Base-by-base conservation (phyloP, 1,140 invertebrate species). In the Macrocentrus cingulum region DNA sequence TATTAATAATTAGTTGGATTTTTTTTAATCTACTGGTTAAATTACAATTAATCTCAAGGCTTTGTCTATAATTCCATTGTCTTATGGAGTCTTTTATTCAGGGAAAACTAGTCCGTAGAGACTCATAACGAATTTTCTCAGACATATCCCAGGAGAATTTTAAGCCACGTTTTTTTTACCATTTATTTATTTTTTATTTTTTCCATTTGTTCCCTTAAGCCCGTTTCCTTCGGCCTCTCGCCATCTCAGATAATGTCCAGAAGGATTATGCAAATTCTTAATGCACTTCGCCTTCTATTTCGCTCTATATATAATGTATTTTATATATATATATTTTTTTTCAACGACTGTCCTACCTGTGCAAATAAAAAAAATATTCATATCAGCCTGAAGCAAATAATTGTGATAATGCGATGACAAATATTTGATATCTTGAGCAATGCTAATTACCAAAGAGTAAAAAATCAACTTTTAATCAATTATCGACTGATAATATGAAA, bases 241-340 rank as follows among this genome's bases (percentile, higher is more conserved):
- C 50, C 29, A 41, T 16, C 15, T 2, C 19, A 2, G 56, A 58
- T 44, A 58, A 58, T 36, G 39, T 41, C 48, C 49, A 25, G 44
- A 49, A 41, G 48, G 52, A 68, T 68, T 66, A 64, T 66, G 66
- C 58, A 66, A 68, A 66, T 68, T 62, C 52, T 55, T 61, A 64
- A 62, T 64, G 59, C 34, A 39, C 19, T 15, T 15, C 18, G 32
- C 48, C 37, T 51, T 32, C 48, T 51, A 20, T 4, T 39, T n/a
- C 36, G 48, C 48, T 25, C 18, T 25, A 34, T 16, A 15, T 18
- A 16, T 36, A 36, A n/a, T n/a, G n/a, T n/a, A n/a, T n/a, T n/a
- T n/a, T n/a, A n/a, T n/a, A n/a, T n/a, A n/a, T n/a, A n/a, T n/a
- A n/a, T n/a, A n/a, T n/a, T n/a, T n/a, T n/a, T n/a, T n/a, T n/a